phyloP scores from a whole-genome alignment of 2,797 vertebrate genomes.

The Potorous gilbertii region DNA sequence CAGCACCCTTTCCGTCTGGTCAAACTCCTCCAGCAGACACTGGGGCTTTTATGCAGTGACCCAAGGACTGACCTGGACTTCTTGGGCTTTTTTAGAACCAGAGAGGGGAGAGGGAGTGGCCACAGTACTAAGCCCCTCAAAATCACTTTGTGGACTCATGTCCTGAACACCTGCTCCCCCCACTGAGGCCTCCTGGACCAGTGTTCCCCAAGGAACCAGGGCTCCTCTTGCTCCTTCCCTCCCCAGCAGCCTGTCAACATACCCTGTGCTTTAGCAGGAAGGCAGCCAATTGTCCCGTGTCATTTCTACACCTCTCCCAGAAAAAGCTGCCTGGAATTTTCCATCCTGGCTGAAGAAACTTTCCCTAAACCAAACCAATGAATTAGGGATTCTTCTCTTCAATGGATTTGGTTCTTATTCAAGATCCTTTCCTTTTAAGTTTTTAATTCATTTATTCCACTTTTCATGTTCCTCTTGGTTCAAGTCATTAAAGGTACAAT shows the following conservation, averaged over 20 bases:
- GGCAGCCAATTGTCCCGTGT: background rate
- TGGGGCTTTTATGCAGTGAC: no score
- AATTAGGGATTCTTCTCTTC: conserved; percentile 44
- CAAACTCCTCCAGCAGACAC: background rate
- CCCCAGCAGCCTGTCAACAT: background rate
- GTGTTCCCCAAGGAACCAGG: background rate
- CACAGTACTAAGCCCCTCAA: background rate
- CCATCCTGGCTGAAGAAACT: conserved; percentile 61
- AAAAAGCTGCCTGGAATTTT: conserved; percentile 63
- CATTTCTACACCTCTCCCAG: conserved; percentile 45
- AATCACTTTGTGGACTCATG: background rate
- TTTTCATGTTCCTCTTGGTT: rapidly evolving
- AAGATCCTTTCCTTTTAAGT: conserved; percentile 38
- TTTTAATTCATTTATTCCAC: rapidly evolving
- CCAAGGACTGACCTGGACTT: background rate
- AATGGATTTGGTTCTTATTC: conserved; percentile 25
- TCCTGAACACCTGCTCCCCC: background rate
- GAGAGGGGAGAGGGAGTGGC: background rate
- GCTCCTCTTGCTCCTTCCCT: background rate
- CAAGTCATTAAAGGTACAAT: background rate
- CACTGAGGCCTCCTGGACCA: background rate
- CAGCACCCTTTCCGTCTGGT: background rate
- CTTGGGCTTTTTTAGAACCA: background rate
- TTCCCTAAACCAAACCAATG: background rate
- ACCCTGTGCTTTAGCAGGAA: conserved; percentile 27